Base-by-base conservation (phyloP, 2,113 vertebrate species). In the Promerops cafer region DNA sequence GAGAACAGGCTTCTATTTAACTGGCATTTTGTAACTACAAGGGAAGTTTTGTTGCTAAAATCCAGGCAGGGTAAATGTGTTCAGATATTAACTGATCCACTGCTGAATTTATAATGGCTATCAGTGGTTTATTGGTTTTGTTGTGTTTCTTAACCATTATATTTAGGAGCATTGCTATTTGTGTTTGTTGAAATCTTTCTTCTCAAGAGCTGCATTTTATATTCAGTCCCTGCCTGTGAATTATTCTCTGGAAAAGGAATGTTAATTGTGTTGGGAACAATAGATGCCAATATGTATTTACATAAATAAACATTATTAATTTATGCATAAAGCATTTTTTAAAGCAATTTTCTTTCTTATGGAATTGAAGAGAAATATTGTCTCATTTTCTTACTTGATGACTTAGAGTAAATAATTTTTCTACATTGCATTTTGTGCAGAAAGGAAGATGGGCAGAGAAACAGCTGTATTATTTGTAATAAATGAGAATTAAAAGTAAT, bases 401-500 rank as follows among this genome's bases (percentile, higher is more conserved):
- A 68, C 52, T 82, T 66, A 59, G 13, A 75, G 21, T 39, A 64
- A 75, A 56, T 72, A 23, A 19, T 39, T 89, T 68, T 83, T 79
- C 47, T 49, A 10, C 22, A 4, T 13, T 39, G 49, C 6, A 49
- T n/a, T 86, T 94, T 22, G 5, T 53, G 39, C 1, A 2, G 42
- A 76, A 94, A 80, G 76, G 35, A 85, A 75, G n/a, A n/a, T 42
- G 40, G 27, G 52, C 30, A 86, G 54, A 74, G 47, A 78, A 80
- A 53, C 7, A 88, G 65, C 33, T 5, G 3, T 22, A 24, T 52
- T 75, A 30, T 52, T 89, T 66, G 35, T 69, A 77, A 87, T 49
- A 79, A 87, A 78, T 68, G 69, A 82, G 61, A 94, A 90, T 89
- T 57, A 68, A 72, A 95, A 81, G 40, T 87, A 94, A 94, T 96